Percentiles rank a stretch among this genome's conserved stretches.
These are phyloP conservation scores for Rutpela maculata DNA, from an alignment of 2,888 invertebrate genomes.

Conservation along the genomic window DNA sequence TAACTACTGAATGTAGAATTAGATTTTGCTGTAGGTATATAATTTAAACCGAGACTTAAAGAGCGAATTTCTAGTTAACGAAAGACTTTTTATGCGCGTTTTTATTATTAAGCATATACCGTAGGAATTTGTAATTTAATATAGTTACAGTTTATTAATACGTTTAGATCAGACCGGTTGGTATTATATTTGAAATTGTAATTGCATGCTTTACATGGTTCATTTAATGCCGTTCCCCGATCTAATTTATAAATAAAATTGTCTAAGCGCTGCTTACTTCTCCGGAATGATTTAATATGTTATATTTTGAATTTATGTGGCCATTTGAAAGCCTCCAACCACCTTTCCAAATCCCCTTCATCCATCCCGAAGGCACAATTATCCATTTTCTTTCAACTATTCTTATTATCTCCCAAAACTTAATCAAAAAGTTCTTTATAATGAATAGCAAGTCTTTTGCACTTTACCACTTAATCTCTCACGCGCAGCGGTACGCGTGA, in stretches of 20 bases:
- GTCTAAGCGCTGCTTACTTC: not conserved
- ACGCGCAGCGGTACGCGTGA: slow-evolving; percentile 22
- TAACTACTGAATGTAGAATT: no score
- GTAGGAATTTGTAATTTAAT: slow-evolving; percentile 5
- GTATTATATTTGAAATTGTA: slow-evolving; percentile 14
- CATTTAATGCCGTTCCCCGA: not conserved
- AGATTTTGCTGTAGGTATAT: no score
- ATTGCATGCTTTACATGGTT: slow-evolving; percentile 15
- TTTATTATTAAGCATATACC: not conserved
- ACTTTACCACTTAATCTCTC: slow-evolving; percentile 19
- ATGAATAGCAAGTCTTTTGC: slow-evolving; percentile 24
- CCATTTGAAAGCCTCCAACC: not conserved
- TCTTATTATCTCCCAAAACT: slow-evolving; percentile 17
- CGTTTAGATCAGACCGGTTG: slow-evolving; percentile 10
- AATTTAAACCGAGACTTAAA: not conserved
- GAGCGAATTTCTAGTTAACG: not conserved
- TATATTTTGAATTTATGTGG: not conserved
- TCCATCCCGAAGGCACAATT: not conserved
- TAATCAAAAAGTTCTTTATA: slow-evolving; percentile 27
- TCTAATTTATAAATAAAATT: not conserved
- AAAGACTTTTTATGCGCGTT: not conserved
- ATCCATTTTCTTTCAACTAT: slow-evolving; percentile 11
- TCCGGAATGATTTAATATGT: not conserved
- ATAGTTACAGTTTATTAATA: slow-evolving; percentile 13
- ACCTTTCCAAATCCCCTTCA: no score